These are phyloP conservation scores for Triplophysa siluroides DNA, from an alignment of 2,113 vertebrate species.

Conservation along the genomic window DNA sequence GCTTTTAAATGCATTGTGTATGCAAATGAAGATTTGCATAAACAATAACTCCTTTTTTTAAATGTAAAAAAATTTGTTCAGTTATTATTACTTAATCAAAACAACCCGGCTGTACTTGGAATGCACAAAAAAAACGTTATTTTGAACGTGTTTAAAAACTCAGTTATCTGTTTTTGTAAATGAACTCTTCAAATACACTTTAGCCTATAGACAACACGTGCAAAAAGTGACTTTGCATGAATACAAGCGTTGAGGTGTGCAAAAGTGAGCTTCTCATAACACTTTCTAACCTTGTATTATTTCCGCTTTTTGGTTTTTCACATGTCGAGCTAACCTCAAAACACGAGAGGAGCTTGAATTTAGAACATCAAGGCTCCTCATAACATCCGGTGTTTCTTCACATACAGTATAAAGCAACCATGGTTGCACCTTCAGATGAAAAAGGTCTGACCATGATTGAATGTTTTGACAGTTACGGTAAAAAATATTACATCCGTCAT, in stretches of 20 bases:
- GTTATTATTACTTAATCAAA: no score
- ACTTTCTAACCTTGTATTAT: not conserved
- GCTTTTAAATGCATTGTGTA: no score
- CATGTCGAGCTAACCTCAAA: not conserved
- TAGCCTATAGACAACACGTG: no score
- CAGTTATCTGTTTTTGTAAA: no score
- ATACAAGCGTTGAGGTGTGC: not conserved
- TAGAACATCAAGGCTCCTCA: no score
- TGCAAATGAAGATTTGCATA: no score
- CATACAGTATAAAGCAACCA: not conserved
- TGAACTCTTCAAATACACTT: no score
- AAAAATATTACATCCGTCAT: not conserved
- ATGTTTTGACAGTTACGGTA: constrained; percentile 18
- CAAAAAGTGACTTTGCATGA: not conserved
- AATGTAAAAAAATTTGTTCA: no score
- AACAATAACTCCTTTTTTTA: no score
- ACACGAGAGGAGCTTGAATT: not conserved
- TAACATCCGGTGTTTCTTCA: not conserved
- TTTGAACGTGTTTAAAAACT: no score
- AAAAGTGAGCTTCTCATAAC: not conserved
- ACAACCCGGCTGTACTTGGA: no score
- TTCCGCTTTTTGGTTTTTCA: not conserved
- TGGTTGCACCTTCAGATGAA: not conserved
- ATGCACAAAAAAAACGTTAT: no score
- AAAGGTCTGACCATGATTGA: not conserved